phyloP scores from a whole-genome alignment of 2,113 vertebrate species.

The Nettapus auritus region DNA sequence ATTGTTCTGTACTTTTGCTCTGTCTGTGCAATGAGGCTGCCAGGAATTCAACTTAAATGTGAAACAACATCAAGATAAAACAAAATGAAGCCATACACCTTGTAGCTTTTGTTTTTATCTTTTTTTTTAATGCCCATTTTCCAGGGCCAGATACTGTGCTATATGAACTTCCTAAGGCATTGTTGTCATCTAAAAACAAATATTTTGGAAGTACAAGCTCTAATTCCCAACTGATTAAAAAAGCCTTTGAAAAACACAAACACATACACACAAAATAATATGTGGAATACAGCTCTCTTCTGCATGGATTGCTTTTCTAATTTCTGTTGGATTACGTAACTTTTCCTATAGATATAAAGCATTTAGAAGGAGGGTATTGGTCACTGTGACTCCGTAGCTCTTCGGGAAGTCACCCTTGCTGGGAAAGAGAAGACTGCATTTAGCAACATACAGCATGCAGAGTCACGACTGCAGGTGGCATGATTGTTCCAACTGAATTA shows the following conservation, averaged over 20 bases:
- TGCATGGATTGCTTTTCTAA: fast-evolving
- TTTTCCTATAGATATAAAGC: neutral
- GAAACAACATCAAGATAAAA: neutral
- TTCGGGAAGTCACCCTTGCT: neutral
- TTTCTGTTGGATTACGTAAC: neutral
- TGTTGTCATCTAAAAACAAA: neutral
- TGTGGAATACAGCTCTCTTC: neutral
- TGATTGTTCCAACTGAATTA: slow-evolving; percentile 58
- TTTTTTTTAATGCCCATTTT: neutral
- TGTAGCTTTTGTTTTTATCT: neutral
- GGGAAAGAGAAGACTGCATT: neutral
- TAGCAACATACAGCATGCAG: neutral
- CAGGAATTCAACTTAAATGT: slow-evolving; percentile 9
- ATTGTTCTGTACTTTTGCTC: slow-evolving; percentile 30
- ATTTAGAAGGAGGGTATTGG: neutral
- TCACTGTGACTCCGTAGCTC: neutral
- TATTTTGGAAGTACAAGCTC: neutral
- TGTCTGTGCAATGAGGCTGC: neutral
- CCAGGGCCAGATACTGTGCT: neutral
- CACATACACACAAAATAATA: neutral
- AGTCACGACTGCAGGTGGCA: slow-evolving; percentile 66
- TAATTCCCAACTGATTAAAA: fast-evolving
- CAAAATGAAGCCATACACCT: neutral
- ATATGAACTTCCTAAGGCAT: neutral
- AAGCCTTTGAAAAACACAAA: neutral